Evolutionary conservation across 2,888 invertebrate species (phyloP).

Genomic region (Eupithecia vulgata): DNA sequence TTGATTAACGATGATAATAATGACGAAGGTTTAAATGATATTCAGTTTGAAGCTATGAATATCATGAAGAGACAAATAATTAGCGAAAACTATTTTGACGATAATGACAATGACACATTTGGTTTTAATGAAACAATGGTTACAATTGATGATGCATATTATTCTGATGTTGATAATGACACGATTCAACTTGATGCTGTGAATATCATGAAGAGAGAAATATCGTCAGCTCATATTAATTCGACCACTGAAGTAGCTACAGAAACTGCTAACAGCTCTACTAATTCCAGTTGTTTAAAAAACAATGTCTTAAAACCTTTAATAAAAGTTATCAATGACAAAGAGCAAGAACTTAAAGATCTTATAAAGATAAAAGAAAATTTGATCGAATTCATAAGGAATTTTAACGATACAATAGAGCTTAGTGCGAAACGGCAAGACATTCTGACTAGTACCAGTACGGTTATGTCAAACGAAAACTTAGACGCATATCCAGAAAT

Average conservation of each 20-base stretch:
- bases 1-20: background rate
- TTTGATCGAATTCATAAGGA: slow-evolving; percentile 51
- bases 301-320: slow-evolving; percentile 55
- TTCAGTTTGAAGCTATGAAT: slow-evolving; percentile 27
- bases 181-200: slow-evolving; percentile 42
- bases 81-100: background rate
- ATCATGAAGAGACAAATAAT: slow-evolving; percentile 9
- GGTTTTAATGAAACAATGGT: background rate
- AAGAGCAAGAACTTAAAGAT: slow-evolving; percentile 59
- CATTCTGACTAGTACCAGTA: slow-evolving; percentile 32
- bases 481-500: slow-evolving; percentile 51
- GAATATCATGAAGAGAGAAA: slow-evolving; percentile 62
- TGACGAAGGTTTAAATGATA: slow-evolving; percentile 10
- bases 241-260: slow-evolving; percentile 22
- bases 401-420: slow-evolving; percentile 42
- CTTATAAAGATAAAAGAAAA: slow-evolving; percentile 57
- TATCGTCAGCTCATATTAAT: slow-evolving; percentile 30
- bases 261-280: slow-evolving; percentile 29
- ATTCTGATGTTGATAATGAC: slow-evolving; percentile 34
- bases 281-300: slow-evolving; percentile 43
- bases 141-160: slow-evolving; percentile 35
- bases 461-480: slow-evolving; percentile 52
- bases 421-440: slow-evolving; percentile 33
- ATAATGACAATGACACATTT: slow-evolving; percentile 5
- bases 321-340: slow-evolving; percentile 57